A percentile compares a stretch with the other conserved stretches of the same genome.
Conservation (phyloP, 2,888 invertebrate species). For the Lamellibrachia satsuma region DNA sequence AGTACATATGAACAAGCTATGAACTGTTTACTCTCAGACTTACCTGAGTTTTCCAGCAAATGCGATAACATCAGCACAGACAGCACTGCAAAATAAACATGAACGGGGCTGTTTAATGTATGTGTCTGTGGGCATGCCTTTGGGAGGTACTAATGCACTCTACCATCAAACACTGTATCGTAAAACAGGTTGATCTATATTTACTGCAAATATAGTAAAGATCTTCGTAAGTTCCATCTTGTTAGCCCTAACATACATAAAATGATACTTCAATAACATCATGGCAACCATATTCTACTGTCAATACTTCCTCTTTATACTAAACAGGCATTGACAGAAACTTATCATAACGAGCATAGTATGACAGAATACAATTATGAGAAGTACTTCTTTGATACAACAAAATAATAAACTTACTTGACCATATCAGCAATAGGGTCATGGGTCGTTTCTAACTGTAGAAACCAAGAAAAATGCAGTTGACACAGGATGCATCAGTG, state of each 20-base stretch:
- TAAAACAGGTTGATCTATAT: background rate
- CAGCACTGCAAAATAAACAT: constrained; percentile 51
- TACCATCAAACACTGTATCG: background rate
- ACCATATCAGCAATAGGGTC: constrained; percentile 63
- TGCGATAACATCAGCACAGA: constrained; percentile 62
- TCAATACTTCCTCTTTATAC: background rate
- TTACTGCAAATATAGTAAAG: background rate
- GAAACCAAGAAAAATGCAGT: constrained; percentile 18
- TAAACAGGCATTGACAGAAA: background rate
- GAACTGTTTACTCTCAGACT: constrained; percentile 30
- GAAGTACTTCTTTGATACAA: too few species aligned
- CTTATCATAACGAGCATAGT: background rate
- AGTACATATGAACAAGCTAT: background rate
- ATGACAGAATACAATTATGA: too few species aligned
- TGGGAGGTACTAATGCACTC: background rate
- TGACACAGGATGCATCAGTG: background rate
- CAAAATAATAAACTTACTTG: constrained; percentile 50
- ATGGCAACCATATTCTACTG: too few species aligned
- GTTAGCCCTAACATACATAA: background rate
- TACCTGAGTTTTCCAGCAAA: constrained; percentile 59
- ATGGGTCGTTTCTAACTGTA: constrained; percentile 59
- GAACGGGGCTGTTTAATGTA: background rate
- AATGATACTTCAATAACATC: too few species aligned
- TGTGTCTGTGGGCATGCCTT: background rate
- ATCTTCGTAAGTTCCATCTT: background rate